Evolutionary conservation across 2,797 vertebrate genomes (phyloP), one percentile per base, ranked within the genome.

Genomic region (Psittacula echo): DNA sequence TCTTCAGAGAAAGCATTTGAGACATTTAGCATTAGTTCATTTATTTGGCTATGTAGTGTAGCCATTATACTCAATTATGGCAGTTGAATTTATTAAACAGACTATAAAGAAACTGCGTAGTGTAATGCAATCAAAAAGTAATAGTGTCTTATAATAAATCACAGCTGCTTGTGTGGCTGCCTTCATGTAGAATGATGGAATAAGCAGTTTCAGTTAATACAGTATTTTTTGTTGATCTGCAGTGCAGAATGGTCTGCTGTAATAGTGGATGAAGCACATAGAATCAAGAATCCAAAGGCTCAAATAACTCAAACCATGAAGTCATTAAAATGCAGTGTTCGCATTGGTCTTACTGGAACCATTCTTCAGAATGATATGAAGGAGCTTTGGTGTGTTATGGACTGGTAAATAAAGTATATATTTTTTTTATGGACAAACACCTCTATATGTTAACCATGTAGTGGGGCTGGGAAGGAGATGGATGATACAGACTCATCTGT

Each of bases 311-410:
- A 98, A 95, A 98, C 98, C 51, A 98, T 99, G 99, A 99, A 99
- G 94, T 97, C 96, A 79, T 95, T 99, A 94, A 98, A 95, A 79
- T 99, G 99, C 94, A 96, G 80, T 89, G 98, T 99, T 93, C 98
- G 99, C 88, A 98, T 99, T 90, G 99, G 99, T 75, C 98, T 99
- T 93, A 99, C 99, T 76, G 99, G 99, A 84, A 99, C 99, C 78
- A 98, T 99, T 97, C 98, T 99, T 90, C 99, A 99, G 96, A 99
- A 99, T 93, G 99, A 99, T 95, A 98, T 99, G 94, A 99, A 99
- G 82, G 99, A 99, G 72, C 98, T 99, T 88, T 99, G 99, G 99
- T 99, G 99, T 98, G 99, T 99, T 89, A 99, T 99, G 98, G 99
- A 99, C 97, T 99, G 99, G 99, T 99, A 96, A 92, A 98, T 97